These are phyloP conservation scores for Cotesia congregata DNA, from an alignment of 2,888 invertebrate genomes.

Conservation along the genomic window DNA sequence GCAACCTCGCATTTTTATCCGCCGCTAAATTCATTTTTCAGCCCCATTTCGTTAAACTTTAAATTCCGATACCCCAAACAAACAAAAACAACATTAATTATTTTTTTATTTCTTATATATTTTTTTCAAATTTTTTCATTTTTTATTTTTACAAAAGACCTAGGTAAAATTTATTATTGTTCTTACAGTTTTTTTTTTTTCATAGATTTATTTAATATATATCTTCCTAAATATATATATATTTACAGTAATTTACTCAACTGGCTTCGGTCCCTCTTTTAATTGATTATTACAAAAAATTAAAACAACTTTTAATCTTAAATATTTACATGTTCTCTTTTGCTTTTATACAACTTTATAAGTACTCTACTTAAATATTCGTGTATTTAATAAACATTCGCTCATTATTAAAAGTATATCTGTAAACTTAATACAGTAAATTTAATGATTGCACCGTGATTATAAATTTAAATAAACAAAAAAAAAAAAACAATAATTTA, in stretches of 20 bases:
- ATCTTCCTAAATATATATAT: constrained; percentile 2
- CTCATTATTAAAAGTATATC: background rate
- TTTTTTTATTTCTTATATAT: no score
- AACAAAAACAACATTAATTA: background rate
- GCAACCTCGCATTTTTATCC: constrained; percentile 49
- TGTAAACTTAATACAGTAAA: constrained; percentile 19
- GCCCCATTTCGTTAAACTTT: background rate
- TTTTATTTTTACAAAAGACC: background rate
- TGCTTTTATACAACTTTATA: background rate
- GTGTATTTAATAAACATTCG: no score
- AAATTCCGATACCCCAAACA: background rate
- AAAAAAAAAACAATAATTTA: background rate
- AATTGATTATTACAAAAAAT: background rate
- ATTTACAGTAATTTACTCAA: constrained; percentile 25
- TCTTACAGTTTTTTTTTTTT: background rate
- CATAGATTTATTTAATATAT: constrained; percentile 1
- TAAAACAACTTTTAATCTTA: background rate
- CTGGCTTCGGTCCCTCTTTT: constrained; percentile 38
- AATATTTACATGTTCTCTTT: constrained; percentile 17
- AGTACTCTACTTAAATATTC: no score
- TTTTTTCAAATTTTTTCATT: background rate
- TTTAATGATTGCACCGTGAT: background rate
- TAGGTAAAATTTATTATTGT: background rate
- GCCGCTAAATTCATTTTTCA: constrained; percentile 37
- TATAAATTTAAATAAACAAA: background rate